Conservation (phyloP, 2,113 vertebrate species). For the Pogona vitticeps region DNA sequence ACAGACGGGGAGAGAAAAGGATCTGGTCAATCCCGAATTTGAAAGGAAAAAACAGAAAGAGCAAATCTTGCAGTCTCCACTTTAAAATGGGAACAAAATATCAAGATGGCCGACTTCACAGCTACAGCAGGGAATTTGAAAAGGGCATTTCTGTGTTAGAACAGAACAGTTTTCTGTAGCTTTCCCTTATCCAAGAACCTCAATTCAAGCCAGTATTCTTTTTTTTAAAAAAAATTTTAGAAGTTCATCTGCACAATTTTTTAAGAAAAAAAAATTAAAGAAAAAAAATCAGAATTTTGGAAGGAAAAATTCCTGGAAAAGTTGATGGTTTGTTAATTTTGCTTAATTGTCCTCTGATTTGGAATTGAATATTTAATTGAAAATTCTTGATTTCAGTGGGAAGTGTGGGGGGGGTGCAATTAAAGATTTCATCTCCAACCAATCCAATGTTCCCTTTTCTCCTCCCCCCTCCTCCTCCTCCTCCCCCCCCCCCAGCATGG, state of each 20-base stretch:
- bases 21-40: slow-evolving; percentile 74
- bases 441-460: not conserved
- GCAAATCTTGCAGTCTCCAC: slow-evolving; percentile 70
- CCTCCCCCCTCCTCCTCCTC: not conserved
- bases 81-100: slow-evolving; percentile 78
- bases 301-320: slow-evolving; percentile 39
- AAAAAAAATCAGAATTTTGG: slow-evolving; percentile 24
- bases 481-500: too few species aligned
- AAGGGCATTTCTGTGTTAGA: slow-evolving; percentile 60
- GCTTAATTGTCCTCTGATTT: slow-evolving; percentile 7
- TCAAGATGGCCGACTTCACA: slow-evolving; percentile 76
- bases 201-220: slow-evolving; percentile 38
- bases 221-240: slow-evolving; percentile 41
- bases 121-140: slow-evolving; percentile 64
- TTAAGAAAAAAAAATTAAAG: slow-evolving; percentile 29
- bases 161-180: slow-evolving; percentile 54
- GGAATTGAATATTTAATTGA: slow-evolving; percentile 37
- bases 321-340: slow-evolving; percentile 45
- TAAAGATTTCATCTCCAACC: slow-evolving; percentile 6
- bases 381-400: not conserved
- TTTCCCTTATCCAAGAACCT: slow-evolving; percentile 23
- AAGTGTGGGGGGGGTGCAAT: not conserved
- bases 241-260: slow-evolving; percentile 65
- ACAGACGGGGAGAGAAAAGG: slow-evolving; percentile 61
- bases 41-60: not conserved